Percentiles rank a stretch among this genome's conserved stretches.
These are phyloP conservation scores for Onchidella celtica DNA, from an alignment of 2,888 invertebrate genomes.

Conservation along the genomic window DNA sequence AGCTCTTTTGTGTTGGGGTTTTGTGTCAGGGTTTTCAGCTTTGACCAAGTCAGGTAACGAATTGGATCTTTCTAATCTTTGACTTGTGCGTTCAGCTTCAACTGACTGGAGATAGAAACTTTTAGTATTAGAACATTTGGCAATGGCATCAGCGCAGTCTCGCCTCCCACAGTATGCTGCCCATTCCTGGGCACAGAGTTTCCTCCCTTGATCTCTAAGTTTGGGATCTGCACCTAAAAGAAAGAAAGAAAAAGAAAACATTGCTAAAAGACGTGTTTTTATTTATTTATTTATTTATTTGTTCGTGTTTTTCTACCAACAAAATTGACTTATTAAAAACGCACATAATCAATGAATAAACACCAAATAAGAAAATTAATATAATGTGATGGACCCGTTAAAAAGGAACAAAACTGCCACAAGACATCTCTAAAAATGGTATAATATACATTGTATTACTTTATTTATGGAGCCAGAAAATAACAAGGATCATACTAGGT, in stretches of 20 bases:
- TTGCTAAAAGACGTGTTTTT: not conserved
- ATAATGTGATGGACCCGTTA: not conserved
- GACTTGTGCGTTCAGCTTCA: slow-evolving; percentile 38
- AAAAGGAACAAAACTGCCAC: no score
- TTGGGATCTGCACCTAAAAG: slow-evolving; percentile 86
- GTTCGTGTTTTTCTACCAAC: no score
- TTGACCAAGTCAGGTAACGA: slow-evolving; percentile 82
- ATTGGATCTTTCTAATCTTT: slow-evolving; percentile 81
- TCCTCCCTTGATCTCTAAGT: slow-evolving; percentile 85
- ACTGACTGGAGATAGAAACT: slow-evolving; percentile 68
- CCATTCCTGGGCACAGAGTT: slow-evolving; percentile 88
- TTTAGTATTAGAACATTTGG: slow-evolving; percentile 82
- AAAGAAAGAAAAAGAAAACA: not conserved
- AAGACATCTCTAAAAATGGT: no score
- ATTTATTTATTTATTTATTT: no score
- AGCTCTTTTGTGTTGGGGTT: slow-evolving; percentile 55
- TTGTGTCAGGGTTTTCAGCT: slow-evolving; percentile 42
- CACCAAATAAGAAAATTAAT: not conserved
- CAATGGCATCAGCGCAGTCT: slow-evolving; percentile 87
- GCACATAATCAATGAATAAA: not conserved
- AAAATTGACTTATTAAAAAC: no score
- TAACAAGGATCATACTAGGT: no score
- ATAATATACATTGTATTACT: no score
- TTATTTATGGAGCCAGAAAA: no score
- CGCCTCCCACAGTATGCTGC: slow-evolving; percentile 87